Conservation (phyloP, 2,113 vertebrate genomes). For the Emberiza fucata region DNA sequence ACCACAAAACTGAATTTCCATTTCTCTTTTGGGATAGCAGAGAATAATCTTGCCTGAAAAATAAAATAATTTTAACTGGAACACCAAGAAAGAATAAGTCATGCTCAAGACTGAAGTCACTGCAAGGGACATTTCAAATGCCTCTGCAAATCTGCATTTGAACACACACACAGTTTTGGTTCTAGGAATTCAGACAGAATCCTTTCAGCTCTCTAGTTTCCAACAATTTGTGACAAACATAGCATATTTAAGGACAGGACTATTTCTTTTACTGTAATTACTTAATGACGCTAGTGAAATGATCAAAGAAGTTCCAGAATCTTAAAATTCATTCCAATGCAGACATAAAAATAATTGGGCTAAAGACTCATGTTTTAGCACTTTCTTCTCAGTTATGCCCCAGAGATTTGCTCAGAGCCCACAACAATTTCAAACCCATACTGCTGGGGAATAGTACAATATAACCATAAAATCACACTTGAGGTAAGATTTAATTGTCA, state of each 20-base stretch:
- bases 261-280: conserved; percentile 24
- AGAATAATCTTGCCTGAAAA: neutral
- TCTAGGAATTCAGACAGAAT: neutral
- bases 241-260: neutral
- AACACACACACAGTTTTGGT: neutral
- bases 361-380: conserved; percentile 79
- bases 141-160: neutral
- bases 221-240: neutral
- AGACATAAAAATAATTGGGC: conserved; percentile 79
- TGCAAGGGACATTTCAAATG: neutral
- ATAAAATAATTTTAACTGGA: neutral
- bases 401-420: conserved; percentile 72
- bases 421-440: conserved; percentile 76
- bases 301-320: conserved; percentile 61
- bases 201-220: conserved; percentile 20
- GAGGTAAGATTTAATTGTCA: conserved; percentile 87
- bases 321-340: conserved; percentile 72
- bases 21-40: conserved; percentile 10
- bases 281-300: conserved; percentile 26
- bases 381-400: conserved; percentile 76
- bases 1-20: neutral
- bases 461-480: conserved; percentile 83
- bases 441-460: conserved; percentile 76
- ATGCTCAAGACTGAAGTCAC: neutral
- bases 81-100: neutral